Evolutionary conservation across 2,797 vertebrate genomes (phyloP).

Genomic region (Clamator glandarius): DNA sequence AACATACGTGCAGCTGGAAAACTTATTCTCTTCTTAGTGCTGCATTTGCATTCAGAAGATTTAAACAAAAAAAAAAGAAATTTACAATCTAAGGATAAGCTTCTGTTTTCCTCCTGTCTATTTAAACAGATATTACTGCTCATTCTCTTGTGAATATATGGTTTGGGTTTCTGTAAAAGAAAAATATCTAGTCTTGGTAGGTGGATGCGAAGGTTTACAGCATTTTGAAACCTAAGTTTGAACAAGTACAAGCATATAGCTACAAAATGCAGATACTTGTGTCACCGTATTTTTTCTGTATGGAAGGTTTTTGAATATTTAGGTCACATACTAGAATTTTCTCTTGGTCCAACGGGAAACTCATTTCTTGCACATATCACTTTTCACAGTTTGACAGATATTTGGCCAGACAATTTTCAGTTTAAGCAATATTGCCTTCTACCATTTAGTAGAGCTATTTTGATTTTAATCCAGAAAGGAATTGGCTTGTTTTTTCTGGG

Average conservation of each 20-base stretch:
- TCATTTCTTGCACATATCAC: background rate
- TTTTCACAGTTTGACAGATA: background rate
- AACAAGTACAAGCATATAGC: background rate
- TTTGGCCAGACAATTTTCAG: background rate
- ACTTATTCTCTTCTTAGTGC: conserved; percentile 5
- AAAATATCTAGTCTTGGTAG: background rate
- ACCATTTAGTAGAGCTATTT: background rate
- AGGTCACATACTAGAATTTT: background rate
- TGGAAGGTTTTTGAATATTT: background rate
- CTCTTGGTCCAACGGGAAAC: background rate
- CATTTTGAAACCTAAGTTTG: conserved; percentile 36
- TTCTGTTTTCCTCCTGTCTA: conserved; percentile 5
- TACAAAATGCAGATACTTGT: background rate
- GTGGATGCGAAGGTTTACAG: background rate
- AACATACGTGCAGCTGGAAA: background rate
- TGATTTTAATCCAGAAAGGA: background rate
- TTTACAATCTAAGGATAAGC: background rate
- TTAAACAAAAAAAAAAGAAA: conserved; percentile 13
- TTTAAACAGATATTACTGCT: conserved; percentile 41
- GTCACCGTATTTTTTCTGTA: background rate
- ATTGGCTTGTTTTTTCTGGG: background rate
- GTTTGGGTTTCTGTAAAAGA: conserved; percentile 11
- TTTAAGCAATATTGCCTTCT: background rate
- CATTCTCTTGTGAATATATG: conserved; percentile 32
- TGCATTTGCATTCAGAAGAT: conserved; percentile 30